Conservation (phyloP, 2,888 invertebrate genomes). For the Petrophora chlorosata region DNA sequence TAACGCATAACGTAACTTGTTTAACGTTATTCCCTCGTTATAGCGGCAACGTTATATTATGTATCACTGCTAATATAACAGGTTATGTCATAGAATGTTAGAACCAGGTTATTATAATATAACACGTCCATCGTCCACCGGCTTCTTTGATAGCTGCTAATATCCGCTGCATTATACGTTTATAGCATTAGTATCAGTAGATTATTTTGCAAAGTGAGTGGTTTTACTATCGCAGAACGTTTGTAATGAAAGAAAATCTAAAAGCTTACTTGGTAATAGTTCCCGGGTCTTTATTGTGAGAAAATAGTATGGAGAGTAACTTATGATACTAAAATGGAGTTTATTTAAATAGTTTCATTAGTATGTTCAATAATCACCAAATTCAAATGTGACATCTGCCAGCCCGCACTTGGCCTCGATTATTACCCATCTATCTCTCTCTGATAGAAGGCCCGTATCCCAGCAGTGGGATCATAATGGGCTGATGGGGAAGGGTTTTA, state of each 20-base stretch:
- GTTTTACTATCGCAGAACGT: neutral
- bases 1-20: neutral
- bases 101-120: slow-evolving; percentile 31
- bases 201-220: slow-evolving; percentile 5
- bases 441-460: too few species aligned
- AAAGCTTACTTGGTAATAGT: too few species aligned
- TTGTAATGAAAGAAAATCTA: neutral
- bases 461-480: too few species aligned
- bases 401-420: too few species aligned
- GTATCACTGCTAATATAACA: neutral
- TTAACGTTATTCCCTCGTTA: neutral
- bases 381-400: too few species aligned
- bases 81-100: slow-evolving; percentile 6
- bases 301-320: too few species aligned
- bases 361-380: too few species aligned
- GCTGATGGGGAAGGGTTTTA: too few species aligned
- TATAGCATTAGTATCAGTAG: neutral
- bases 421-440: too few species aligned
- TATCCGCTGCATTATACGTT: slow-evolving; percentile 19
- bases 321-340: too few species aligned
- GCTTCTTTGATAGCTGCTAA: slow-evolving; percentile 29
- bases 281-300: too few species aligned
- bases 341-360: too few species aligned
- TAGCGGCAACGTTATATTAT: neutral
- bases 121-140: slow-evolving; percentile 8